These are phyloP conservation scores for Mycteria americana DNA, from an alignment of 2,797 vertebrate species.

Conservation along the genomic window DNA sequence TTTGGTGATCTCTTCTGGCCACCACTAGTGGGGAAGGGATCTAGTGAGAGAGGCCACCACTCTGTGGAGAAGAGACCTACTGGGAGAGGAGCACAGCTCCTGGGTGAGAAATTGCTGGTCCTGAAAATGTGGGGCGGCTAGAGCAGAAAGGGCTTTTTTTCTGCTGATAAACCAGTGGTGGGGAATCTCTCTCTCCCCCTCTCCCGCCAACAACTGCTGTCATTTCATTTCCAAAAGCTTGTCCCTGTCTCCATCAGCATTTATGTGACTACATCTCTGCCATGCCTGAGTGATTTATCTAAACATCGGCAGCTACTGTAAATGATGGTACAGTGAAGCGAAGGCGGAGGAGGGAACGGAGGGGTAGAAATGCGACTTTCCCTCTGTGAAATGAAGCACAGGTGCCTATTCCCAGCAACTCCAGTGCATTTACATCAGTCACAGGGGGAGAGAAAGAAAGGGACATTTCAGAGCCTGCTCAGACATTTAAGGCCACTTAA, in stretches of 20 bases:
- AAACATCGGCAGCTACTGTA: conserved; percentile 14
- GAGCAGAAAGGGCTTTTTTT: background rate
- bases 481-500: background rate
- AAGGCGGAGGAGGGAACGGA: background rate
- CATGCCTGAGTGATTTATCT: conserved; percentile 38
- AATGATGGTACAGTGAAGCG: background rate
- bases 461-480: background rate
- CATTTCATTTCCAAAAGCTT: conserved; percentile 28
- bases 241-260: conserved; percentile 36
- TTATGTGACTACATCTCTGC: conserved; percentile 36
- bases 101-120: background rate
- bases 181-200: background rate
- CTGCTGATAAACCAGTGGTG: background rate
- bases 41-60: no score
- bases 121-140: background rate
- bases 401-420: background rate
- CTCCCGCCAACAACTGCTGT: background rate
- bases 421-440: background rate
- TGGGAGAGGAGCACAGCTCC: background rate
- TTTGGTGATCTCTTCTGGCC: background rate
- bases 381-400: background rate
- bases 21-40: background rate
- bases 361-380: background rate
- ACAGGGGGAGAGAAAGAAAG: background rate
- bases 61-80: background rate